These are phyloP conservation scores for Drosophila antonietae DNA, from an alignment of 2,888 invertebrate genomes.

Conservation along the genomic window DNA sequence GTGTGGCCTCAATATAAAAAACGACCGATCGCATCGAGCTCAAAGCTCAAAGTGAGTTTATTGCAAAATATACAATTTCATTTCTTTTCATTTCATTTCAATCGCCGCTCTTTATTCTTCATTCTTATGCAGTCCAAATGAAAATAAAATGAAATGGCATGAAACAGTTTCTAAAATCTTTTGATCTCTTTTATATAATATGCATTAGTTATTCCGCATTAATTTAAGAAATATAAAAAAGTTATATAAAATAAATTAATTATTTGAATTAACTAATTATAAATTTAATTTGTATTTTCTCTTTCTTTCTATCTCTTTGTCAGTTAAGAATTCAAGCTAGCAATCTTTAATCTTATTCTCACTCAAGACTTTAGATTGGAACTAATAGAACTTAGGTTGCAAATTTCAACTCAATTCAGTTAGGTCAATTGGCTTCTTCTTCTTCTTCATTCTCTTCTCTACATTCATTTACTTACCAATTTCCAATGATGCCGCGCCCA, in stretches of 20 bases:
- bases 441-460: background rate
- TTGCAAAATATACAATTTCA: no score
- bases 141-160: no score
- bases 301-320: background rate
- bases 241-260: background rate
- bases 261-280: background rate
- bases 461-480: constrained; percentile 73
- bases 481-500: constrained; percentile 66
- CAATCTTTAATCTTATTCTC: background rate
- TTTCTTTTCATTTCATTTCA: no score
- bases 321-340: no score
- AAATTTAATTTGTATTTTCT: background rate
- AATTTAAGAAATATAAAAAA: background rate
- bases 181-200: no score
- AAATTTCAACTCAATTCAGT: background rate
- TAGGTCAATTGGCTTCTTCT: constrained; percentile 21
- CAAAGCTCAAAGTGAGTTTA: no score
- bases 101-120: no score
- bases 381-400: background rate
- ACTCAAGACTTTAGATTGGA: background rate
- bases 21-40: no score
- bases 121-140: no score
- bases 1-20: no score
- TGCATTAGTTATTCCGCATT: no score
- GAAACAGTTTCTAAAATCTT: no score